Percentiles rank a stretch among this genome's conserved stretches.
phyloP scores from a whole-genome alignment of 2,888 invertebrate species.

The Pocota personata region DNA sequence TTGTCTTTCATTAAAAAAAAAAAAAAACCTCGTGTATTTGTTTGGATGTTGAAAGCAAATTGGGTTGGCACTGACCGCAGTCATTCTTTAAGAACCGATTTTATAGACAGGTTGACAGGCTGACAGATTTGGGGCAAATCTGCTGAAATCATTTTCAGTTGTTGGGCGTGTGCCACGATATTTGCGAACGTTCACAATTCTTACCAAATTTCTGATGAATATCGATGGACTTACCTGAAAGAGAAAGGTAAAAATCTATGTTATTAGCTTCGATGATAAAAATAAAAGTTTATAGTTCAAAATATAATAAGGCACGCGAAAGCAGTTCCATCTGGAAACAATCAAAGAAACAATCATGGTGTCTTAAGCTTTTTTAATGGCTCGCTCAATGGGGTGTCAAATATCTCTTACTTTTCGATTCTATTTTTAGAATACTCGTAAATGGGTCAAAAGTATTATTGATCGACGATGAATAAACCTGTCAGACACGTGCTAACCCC shows the following conservation, averaged over 20 bases:
- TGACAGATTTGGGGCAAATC: slow-evolving; percentile 37
- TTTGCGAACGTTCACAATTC: not conserved
- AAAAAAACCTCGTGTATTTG: not conserved
- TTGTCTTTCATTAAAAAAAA: slow-evolving; percentile 28
- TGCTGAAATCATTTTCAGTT: slow-evolving; percentile 1
- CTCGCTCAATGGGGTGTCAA: not conserved
- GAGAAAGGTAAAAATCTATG: slow-evolving; percentile 1
- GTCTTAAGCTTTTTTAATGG: not conserved
- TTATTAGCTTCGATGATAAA: slow-evolving; percentile 9
- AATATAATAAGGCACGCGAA: not conserved
- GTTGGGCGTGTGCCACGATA: not conserved
- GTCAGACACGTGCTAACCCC: slow-evolving; percentile 20
- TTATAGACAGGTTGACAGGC: slow-evolving; percentile 25
- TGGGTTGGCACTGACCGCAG: slow-evolving; percentile 3
- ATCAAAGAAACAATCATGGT: not conserved
- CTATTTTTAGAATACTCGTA: not conserved
- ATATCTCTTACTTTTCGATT: not conserved
- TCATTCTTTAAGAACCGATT: slow-evolving; percentile 31
- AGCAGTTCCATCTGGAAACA: not conserved
- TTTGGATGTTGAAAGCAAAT: slow-evolving; percentile 17
- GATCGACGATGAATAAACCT: slow-evolving; percentile 7
- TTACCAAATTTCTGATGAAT: slow-evolving; percentile 30
- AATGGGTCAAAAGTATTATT: not conserved
- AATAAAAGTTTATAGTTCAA: not conserved
- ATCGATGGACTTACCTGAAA: slow-evolving; percentile 53